These are phyloP conservation scores for Steinernema hermaphroditum DNA, from an alignment of 2,888 invertebrate genomes.

Conservation along the genomic window DNA sequence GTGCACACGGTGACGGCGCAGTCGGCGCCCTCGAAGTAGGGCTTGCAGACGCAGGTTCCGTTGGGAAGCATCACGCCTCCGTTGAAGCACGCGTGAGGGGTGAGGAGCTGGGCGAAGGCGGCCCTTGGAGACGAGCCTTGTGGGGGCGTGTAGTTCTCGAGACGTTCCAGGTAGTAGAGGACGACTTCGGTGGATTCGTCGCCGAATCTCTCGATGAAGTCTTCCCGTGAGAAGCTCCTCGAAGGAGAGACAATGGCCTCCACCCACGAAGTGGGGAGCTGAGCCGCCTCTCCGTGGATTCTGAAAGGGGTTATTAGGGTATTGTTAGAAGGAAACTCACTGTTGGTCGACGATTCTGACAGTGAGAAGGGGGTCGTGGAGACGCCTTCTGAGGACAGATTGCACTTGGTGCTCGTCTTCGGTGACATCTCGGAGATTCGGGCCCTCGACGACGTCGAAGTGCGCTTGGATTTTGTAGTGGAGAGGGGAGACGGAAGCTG, in stretches of 20 bases:
- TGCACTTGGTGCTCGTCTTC: not conserved
- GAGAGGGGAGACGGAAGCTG: not conserved
- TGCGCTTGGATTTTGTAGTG: conserved; percentile 23
- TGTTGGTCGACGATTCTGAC: conserved; percentile 11
- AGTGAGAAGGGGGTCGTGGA: not conserved
- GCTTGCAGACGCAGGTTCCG: conserved; percentile 32
- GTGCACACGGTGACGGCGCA: conserved; percentile 32
- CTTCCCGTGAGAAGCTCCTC: not conserved
- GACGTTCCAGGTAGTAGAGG: conserved; percentile 13
- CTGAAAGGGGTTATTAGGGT: not conserved
- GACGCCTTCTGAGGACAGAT: not conserved
- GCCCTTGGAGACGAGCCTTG: not conserved
- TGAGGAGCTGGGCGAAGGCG: not conserved
- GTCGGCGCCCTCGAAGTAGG: conserved; percentile 33
- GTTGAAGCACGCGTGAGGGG: conserved; percentile 17
- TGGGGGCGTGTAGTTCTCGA: not conserved
- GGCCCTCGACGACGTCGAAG: conserved; percentile 8
- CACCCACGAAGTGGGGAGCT: conserved; percentile 2
- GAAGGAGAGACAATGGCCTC: conserved; percentile 6
- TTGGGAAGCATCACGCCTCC: conserved; percentile 37
- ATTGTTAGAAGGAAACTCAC: not conserved
- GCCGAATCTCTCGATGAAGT: not conserved
- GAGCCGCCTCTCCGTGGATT: conserved; percentile 18
- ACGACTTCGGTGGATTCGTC: conserved; percentile 15
- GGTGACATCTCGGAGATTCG: not conserved